A percentile compares a stretch with the other conserved stretches of the same genome.
Evolutionary conservation across 2,113 vertebrate species (phyloP).

Genomic region (Chaetura pelagica): DNA sequence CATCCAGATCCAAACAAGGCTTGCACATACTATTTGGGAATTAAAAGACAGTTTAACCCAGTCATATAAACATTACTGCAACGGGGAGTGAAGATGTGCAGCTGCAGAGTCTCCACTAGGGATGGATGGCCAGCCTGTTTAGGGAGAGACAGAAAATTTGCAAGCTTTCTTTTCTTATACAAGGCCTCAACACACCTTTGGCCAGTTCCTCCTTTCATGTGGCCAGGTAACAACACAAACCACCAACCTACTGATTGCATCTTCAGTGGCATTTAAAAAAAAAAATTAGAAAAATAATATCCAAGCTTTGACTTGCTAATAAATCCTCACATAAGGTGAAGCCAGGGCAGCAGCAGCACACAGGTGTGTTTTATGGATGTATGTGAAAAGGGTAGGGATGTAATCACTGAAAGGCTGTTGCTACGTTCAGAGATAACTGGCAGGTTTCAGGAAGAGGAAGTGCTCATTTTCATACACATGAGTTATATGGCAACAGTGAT

Average conservation of each 20-base stretch:
- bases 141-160: neutral
- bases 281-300: neutral
- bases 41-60: neutral
- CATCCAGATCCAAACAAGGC: neutral
- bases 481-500: neutral
- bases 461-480: neutral
- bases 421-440: neutral
- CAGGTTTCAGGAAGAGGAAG: neutral
- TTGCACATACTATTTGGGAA: neutral
- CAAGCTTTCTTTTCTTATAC: neutral
- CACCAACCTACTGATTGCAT: neutral
- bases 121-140: neutral
- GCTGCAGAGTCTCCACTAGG: neutral
- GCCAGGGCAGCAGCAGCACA: neutral
- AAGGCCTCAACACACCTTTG: neutral
- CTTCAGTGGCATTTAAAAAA: neutral
- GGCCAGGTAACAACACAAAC: neutral
- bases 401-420: neutral
- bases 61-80: neutral
- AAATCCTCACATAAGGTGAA: accelerated
- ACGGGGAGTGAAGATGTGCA: accelerated
- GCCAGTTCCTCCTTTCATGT: neutral
- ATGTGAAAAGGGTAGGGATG: neutral
- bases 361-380: neutral
- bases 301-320: neutral